A percentile compares a stretch with the other conserved stretches of the same genome.
Evolutionary conservation across 2,113 vertebrate genomes (phyloP).

Genomic region (Lamprotornis superbus): DNA sequence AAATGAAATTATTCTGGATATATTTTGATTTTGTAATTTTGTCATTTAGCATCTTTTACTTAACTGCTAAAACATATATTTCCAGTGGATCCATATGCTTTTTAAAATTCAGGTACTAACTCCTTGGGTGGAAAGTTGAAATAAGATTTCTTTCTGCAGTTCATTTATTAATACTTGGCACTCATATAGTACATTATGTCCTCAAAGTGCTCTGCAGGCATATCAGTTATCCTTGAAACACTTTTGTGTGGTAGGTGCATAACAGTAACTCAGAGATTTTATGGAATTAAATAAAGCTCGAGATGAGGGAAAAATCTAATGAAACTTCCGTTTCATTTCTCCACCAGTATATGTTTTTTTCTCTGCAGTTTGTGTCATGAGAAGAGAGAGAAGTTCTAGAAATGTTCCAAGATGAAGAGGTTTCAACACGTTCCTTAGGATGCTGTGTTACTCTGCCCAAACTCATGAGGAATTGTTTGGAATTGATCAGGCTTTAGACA

Average conservation of each 20-base stretch:
- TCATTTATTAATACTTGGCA: background rate
- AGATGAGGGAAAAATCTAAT: background rate
- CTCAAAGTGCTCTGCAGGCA: background rate
- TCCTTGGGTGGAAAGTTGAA: background rate
- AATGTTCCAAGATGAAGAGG: background rate
- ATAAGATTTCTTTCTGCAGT: background rate
- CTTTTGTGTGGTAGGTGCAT: background rate
- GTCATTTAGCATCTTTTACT: background rate
- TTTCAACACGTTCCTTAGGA: background rate
- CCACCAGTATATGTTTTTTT: background rate
- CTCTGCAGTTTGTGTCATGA: background rate
- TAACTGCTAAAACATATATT: background rate
- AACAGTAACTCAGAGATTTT: background rate
- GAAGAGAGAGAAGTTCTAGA: background rate
- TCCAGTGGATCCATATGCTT: background rate
- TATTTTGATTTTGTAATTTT: background rate
- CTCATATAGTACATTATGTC: background rate
- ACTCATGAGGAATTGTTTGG: background rate
- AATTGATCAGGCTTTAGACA: background rate
- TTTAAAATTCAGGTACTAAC: background rate
- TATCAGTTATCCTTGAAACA: background rate
- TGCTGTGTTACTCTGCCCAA: background rate
- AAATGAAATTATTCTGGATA: background rate
- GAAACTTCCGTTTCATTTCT: background rate
- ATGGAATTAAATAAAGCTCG: conserved; percentile 1